Percentiles rank a stretch among this genome's conserved stretches.
Conservation (phyloP, 2,113 vertebrate genomes). For the Furnarius figulus region DNA sequence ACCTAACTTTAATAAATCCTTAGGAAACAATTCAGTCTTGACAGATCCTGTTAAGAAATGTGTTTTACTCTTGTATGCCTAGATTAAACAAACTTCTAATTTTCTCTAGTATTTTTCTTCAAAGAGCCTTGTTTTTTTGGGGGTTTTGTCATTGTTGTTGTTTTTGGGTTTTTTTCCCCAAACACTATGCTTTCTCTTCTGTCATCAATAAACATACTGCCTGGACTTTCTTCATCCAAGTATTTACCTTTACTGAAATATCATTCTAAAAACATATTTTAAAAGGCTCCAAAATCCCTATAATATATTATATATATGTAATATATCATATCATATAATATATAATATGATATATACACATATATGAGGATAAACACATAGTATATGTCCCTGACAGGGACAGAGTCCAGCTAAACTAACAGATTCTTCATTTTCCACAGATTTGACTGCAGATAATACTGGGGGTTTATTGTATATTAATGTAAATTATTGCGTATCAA, state of each 20-base stretch:
- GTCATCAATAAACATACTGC: not conserved
- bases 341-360: not conserved
- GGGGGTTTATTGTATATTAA: not conserved
- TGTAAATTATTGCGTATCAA: not conserved
- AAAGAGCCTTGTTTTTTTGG: not conserved
- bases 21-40: not conserved
- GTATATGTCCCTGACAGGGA: not conserved
- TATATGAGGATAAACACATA: not conserved
- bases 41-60: not conserved
- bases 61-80: not conserved
- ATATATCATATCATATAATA: not conserved
- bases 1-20: not conserved
- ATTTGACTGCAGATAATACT: not conserved
- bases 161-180: not conserved
- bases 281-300: rapidly evolving
- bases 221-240: not conserved
- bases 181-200: not conserved
- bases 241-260: not conserved
- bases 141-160: too few species aligned
- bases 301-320: not conserved
- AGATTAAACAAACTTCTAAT: not conserved
- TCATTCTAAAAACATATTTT: not conserved
- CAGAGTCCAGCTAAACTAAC: not conserved
- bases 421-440: not conserved
- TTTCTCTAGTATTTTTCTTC: not conserved